A percentile compares a stretch with the other conserved stretches of the same genome.
These are phyloP conservation scores for Gadus chalcogrammus DNA, from an alignment of 2,113 vertebrate species.

Conservation along the genomic window DNA sequence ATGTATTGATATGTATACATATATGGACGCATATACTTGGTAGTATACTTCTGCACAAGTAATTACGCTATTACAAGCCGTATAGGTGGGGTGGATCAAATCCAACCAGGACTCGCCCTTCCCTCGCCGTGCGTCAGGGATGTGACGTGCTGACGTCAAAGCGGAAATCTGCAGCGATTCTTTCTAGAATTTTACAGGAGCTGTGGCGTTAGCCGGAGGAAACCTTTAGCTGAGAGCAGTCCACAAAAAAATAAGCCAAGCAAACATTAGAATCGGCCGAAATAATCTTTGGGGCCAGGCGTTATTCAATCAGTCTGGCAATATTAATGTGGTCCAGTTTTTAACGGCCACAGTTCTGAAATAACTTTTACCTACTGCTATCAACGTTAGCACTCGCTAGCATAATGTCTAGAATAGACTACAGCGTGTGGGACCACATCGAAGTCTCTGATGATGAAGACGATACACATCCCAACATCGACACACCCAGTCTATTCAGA, in stretches of 20 bases:
- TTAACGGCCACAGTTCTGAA: neutral
- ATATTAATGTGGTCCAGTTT: neutral
- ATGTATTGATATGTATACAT: no score
- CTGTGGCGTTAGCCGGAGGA: constrained; percentile 9
- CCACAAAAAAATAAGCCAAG: neutral
- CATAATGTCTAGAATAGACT: constrained; percentile 80
- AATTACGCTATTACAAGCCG: no score
- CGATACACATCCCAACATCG: constrained; percentile 94
- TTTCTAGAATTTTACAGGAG: constrained; percentile 59
- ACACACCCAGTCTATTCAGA: constrained; percentile 92
- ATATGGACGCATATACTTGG: no score
- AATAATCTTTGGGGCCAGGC: no score
- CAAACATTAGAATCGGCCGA: neutral
- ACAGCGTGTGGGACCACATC: constrained; percentile 97
- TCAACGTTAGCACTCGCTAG: constrained; percentile 25
- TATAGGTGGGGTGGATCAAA: no score
- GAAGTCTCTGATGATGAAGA: constrained; percentile 97
- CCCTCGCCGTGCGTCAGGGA: neutral
- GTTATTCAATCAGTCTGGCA: no score
- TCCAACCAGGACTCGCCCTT: neutral
- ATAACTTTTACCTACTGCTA: constrained; percentile 40
- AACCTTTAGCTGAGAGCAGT: neutral
- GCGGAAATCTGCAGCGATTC: constrained; percentile 50
- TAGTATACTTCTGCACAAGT: no score
- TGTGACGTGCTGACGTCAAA: constrained; percentile 26